phyloP scores from a whole-genome alignment of 2,888 invertebrate genomes.

The Clunio marinus region DNA sequence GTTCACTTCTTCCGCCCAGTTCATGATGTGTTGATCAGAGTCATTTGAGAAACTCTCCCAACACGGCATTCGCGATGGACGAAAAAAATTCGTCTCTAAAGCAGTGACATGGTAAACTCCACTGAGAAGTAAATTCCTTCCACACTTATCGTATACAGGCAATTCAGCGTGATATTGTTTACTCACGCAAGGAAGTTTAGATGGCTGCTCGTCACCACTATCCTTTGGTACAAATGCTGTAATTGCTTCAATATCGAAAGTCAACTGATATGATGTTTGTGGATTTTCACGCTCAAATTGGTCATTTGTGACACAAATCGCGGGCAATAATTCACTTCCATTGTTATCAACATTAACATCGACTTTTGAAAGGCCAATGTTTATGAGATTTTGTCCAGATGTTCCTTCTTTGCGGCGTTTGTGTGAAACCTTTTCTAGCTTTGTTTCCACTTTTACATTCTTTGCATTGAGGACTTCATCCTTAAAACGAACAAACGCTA shows the following conservation, averaged over 20 bases:
- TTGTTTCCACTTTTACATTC: conserved; percentile 75
- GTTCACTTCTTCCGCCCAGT: conserved; percentile 31
- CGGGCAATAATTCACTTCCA: conserved; percentile 57
- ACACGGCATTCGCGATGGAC: neutral
- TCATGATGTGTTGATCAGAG: conserved; percentile 18
- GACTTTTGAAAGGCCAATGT: conserved; percentile 53
- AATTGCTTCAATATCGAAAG: conserved; percentile 19
- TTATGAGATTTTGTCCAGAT: conserved; percentile 75
- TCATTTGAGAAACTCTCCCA: conserved; percentile 23
- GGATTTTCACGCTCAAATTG: conserved; percentile 65
- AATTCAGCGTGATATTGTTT: conserved; percentile 58
- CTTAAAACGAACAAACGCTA: conserved; percentile 18
- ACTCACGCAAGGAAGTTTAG: neutral
- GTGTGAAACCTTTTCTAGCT: conserved; percentile 82
- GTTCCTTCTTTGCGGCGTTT: conserved; percentile 91
- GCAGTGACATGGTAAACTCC: conserved; percentile 25
- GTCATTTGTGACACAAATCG: conserved; percentile 81
- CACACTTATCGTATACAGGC: conserved; percentile 84
- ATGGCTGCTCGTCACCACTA: conserved; percentile 44
- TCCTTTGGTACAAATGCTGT: conserved; percentile 41
- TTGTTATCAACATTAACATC: conserved; percentile 55
- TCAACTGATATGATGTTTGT: conserved; percentile 14
- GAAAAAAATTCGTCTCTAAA: neutral
- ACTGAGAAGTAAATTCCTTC: conserved; percentile 70
- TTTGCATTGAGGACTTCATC: neutral